Percentiles rank a stretch among this genome's conserved stretches.
These are phyloP conservation scores for Aleiodes testaceus DNA, from an alignment of 2,888 invertebrate genomes.

Conservation along the genomic window DNA sequence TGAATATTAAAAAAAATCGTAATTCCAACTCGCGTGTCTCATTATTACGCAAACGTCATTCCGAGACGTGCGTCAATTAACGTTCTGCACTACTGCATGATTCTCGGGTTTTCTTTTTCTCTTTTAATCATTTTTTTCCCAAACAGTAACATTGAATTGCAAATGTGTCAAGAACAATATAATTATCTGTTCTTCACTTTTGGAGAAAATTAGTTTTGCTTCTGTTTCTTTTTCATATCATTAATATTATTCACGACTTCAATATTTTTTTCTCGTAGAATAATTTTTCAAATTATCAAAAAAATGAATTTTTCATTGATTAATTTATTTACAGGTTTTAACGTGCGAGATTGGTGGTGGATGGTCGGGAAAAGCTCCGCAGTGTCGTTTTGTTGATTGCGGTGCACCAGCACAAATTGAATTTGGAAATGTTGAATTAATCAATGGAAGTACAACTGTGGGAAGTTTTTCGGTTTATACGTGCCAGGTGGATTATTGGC, in stretches of 20 bases:
- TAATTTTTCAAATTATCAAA: no score
- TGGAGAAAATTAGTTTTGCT: not conserved
- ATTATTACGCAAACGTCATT: constrained; percentile 29
- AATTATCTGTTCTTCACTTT: not conserved
- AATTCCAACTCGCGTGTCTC: constrained; percentile 17
- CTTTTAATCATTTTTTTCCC: constrained; percentile 1
- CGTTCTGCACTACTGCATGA: not conserved
- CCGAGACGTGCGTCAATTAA: constrained; percentile 36
- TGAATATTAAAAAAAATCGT: constrained; percentile 16
- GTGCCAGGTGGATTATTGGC: constrained; percentile 89
- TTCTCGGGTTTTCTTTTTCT: not conserved
- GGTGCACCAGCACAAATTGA: constrained; percentile 87
- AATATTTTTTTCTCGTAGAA: no score
- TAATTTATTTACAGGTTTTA: no score
- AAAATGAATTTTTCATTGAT: no score
- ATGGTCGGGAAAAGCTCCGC: constrained; percentile 87
- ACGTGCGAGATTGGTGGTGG: constrained; percentile 90
- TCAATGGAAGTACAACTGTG: constrained; percentile 88
- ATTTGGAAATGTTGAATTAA: constrained; percentile 81
- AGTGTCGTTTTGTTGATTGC: constrained; percentile 90
- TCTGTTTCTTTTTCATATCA: not conserved
- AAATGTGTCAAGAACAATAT: constrained; percentile 15
- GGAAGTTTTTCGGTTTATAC: constrained; percentile 85
- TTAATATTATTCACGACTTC: not conserved
- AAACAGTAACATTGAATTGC: constrained; percentile 14